These are phyloP conservation scores for Orycteropus afer DNA, from an alignment of 2,113 vertebrate genomes.

Conservation along the genomic window DNA sequence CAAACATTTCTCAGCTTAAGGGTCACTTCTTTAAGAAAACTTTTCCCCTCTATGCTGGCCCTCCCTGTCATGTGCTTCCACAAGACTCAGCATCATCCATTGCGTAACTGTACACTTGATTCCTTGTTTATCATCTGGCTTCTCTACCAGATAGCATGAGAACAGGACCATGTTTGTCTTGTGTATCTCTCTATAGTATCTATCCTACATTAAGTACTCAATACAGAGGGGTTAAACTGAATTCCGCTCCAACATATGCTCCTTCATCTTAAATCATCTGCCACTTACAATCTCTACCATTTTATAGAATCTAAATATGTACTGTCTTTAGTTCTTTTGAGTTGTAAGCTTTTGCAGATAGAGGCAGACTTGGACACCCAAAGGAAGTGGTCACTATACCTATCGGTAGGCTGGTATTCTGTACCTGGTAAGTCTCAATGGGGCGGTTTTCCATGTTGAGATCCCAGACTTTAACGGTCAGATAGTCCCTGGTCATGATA, in stretches of 20 bases:
- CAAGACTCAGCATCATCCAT: neutral
- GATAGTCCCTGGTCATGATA: constrained; percentile 98
- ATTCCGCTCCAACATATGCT: neutral
- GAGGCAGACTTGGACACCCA: neutral
- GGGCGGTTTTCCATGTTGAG: constrained; percentile 98
- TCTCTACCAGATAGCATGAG: neutral
- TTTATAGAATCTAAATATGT: neutral
- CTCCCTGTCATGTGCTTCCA: neutral
- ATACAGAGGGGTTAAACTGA: neutral
- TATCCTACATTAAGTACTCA: neutral
- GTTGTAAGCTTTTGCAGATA: neutral
- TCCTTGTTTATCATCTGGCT: neutral
- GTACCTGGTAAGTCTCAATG: constrained; percentile 96
- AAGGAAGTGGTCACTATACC: neutral
- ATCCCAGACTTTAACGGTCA: constrained; percentile 98
- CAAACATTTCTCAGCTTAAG: neutral
- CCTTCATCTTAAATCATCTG: neutral
- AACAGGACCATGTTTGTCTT: neutral
- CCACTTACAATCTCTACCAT: neutral
- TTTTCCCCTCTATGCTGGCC: neutral
- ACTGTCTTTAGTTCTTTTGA: neutral
- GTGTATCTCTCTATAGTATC: neutral
- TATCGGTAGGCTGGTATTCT: neutral
- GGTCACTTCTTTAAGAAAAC: neutral
- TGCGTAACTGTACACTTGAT: fast-evolving